Base-by-base conservation (phyloP, 2,797 vertebrate genomes). In the Dallia pectoralis region DNA sequence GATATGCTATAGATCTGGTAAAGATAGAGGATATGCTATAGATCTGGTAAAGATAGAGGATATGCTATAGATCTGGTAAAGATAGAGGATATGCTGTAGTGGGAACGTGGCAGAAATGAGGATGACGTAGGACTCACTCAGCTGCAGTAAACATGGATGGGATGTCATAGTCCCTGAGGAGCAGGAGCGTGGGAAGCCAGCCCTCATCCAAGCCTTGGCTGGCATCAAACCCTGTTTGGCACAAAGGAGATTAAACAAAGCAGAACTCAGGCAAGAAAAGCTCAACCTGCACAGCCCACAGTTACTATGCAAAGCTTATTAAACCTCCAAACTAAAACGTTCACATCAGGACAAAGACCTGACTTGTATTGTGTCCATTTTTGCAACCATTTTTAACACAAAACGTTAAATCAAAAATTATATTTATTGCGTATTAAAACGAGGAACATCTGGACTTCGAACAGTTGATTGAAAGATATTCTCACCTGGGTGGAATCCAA, bases 401-500 rank as follows among this genome's bases (percentile, higher is more conserved):
- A 16, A 33, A 14, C 16, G 2, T 3, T 59, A 9, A 22, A 9
- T 56, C 15, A 64, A 64, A 9, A n/a, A 6, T 33, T 9, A 36
- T 66, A 33, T 62, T 63, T 2, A 14, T 16, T 4, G 22, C 30
- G 25, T 63, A 27, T 63, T 44, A 63, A 25, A 56, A 25, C 11
- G 2, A 40, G 32, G 18, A 36, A 66, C n/a, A 22, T 9, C 36
- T 14, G 36, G 64, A 66, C n/a, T 14, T 40, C 16, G 36, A 44
- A 44, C 14, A 44, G 8, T 0, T 33, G 11, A 22, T 14, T 8
- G 27, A 32, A 3, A 14, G 49, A 33, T 49, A 32, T 15, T 27
- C 32, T 59, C 30, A 98, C 96, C 96, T 0, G 97, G 97, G 81
- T 98, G 93, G 82, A 98, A 98, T 68, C 95, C 96, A 15, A 96